A percentile compares a stretch with the other conserved stretches of the same genome.
phyloP scores from a whole-genome alignment of 2,797 vertebrate species.

The Sebastolobus alascanus region DNA sequence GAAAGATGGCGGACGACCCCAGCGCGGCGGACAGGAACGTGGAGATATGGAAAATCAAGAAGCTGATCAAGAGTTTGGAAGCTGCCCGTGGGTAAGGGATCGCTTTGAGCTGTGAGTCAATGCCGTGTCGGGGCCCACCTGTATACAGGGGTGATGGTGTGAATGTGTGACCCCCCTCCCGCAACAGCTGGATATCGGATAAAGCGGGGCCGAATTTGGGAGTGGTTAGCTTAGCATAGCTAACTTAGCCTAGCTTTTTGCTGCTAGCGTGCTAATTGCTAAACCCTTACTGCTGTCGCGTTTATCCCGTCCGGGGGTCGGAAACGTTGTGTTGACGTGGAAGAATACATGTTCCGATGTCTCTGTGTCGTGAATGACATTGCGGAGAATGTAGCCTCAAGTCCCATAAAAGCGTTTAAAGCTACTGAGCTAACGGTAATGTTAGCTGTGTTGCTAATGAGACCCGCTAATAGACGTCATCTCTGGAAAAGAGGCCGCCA shows the following conservation, averaged over 20 bases:
- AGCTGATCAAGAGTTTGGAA: constrained; percentile 99
- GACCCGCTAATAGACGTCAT: constrained; percentile 78
- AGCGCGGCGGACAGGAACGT: constrained; percentile 98
- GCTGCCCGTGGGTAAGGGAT: constrained; percentile 93
- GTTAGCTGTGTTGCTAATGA: constrained; percentile 50
- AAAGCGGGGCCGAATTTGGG: constrained; percentile 78
- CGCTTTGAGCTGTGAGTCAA: neutral
- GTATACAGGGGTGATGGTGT: neutral
- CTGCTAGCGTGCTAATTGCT: constrained; percentile 57
- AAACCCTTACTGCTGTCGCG: constrained; percentile 36
- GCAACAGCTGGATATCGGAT: constrained; percentile 74
- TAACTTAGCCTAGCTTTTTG: constrained; percentile 55
- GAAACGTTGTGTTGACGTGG: neutral
- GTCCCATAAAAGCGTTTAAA: neutral
- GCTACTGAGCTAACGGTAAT: neutral
- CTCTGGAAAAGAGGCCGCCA: constrained; percentile 72
- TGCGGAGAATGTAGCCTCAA: neutral
- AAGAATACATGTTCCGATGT: neutral
- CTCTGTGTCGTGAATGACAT: neutral
- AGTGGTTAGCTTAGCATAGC: constrained; percentile 83
- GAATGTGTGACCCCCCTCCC: constrained; percentile 10
- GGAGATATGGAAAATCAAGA: constrained; percentile 99
- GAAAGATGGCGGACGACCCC: constrained; percentile 99
- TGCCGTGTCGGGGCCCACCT: fast-evolving
- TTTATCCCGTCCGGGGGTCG: neutral